Conservation (phyloP, 2,113 vertebrate genomes). For the Phocoena phocoena region DNA sequence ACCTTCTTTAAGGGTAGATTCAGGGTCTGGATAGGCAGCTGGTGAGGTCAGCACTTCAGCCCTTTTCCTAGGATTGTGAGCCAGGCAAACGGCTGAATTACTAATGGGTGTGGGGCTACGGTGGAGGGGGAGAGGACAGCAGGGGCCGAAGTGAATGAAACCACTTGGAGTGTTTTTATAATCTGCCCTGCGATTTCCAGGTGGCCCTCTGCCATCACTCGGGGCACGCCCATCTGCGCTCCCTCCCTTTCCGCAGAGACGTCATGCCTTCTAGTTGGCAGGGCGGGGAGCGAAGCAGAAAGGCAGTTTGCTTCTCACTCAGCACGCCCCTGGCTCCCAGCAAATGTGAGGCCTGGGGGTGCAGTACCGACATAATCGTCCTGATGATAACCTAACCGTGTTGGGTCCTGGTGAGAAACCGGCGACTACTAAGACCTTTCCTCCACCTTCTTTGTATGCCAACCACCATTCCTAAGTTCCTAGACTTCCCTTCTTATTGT, state of each 20-base stretch:
- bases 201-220: constrained; percentile 60
- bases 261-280: constrained; percentile 25
- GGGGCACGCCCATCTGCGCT: constrained; percentile 41
- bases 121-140: constrained; percentile 23
- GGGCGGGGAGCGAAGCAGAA: background rate
- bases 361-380: background rate
- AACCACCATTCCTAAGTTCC: background rate
- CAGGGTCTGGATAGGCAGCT: constrained; percentile 33
- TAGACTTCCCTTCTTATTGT: background rate
- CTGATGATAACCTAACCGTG: background rate
- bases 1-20: constrained; percentile 55
- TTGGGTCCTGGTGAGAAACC: background rate
- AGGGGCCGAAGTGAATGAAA: constrained; percentile 68
- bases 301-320: background rate
- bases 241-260: background rate
- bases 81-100: constrained; percentile 55
- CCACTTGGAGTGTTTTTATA: constrained; percentile 49
- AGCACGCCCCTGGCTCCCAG: background rate
- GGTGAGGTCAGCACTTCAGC: constrained; percentile 59
- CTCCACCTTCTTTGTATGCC: background rate
- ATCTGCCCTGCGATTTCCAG: constrained; percentile 58
- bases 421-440: background rate
- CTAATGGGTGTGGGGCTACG: constrained; percentile 6
- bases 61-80: constrained; percentile 70
- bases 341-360: background rate